Evolutionary conservation across 1,140 invertebrate genomes (phyloP), one percentile per base, ranked within the genome.

Genomic region (Megalonaias nervosa): DNA sequence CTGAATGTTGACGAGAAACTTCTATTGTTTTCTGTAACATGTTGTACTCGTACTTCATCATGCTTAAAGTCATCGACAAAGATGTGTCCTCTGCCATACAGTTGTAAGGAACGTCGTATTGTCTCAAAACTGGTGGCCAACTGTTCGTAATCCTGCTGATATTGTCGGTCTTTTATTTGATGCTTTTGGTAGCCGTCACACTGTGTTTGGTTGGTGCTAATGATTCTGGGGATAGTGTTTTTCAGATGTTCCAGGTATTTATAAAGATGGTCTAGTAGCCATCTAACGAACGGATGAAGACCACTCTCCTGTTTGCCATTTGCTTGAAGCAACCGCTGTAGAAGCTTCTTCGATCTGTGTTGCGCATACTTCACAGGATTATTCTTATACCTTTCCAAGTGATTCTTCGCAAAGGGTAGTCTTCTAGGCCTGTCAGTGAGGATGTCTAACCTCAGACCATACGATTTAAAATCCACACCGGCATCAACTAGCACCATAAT

Each of bases 51-150:
- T 13, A 78, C n/a, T 21, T 78, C 76, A 11, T 67, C 70, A 23
- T 62, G 38, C 17, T 23, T 68, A 60, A 78, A 78, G 59, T 78
- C 76, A 17, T 66, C 71, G 1, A 78, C 76, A 57, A 78, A 78
- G 23, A 78, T 78, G 57, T 78, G 69, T 14, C 76, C 76, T 58
- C 74, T 60, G 2, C 76, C 76, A 61, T 73, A 78, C 38, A 67
- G 55, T 31, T 67, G 59, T 17, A 78, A 58, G 15, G 70, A 59
- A 13, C 58, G 60, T 21, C 60, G 66, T 14, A 78, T 23, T 9
- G 15, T 19, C 48, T 78, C 76, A 4, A 56, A 64, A 17, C 23
- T 67, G 38, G 60, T 61, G 66, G 74, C 73, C 76, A 68, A 62
- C 15, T 73, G 48, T 62, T 60, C 71, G 38, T 78, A 78, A 19